Base-by-base conservation (phyloP, 2,888 invertebrate genomes). In the Tetragonisca angustula region DNA sequence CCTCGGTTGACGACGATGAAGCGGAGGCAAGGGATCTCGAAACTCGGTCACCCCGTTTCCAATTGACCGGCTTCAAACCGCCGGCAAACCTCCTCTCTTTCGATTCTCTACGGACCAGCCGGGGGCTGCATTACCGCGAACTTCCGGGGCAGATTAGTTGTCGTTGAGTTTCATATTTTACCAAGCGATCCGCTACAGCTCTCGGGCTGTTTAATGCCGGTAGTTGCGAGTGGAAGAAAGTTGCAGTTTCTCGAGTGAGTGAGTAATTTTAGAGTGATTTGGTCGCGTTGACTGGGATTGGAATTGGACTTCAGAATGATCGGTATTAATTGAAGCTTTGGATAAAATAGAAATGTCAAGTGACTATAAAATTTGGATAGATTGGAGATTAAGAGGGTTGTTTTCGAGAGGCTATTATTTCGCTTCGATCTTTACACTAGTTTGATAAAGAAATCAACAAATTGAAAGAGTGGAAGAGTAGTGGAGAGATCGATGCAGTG, bases 41-140 rank as follows among this genome's bases (percentile, higher is more conserved):
- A 91, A 91, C 87, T 91, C 90, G 90, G 91, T 89, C 90, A 91
- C 83, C 89, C 61, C 84, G 70, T 88, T 89, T 89, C 86, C 87
- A 87, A 90, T 89, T 90, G 90, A 92, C 88, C 90, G 83, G 84
- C 76, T 75, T n/a, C 27, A 2, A 43, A 43, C 43, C 43, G n/a
- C 36, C 32, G 2, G 43, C 43, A 43, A 43, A 43, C 43, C 68
- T 27, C 36, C 56, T 17, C 72, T 50, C 56, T 11, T 68, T 50
- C 76, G 54, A 32, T 32, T 54, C 65, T 32, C 62, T 0, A 24
- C 59, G 21, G 67, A 56, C 74, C 49, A 32, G 59, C 19, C 73
- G 59, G n/a, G 67, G n/a, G 43, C 73, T 62, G 77, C 78, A 84
- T 83, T 83, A 81, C 76, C 43, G 79, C 81, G 72, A 88, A 86